Evolutionary conservation across 2,888 invertebrate genomes (phyloP).

Genomic region (Eubasilissa splendida): DNA sequence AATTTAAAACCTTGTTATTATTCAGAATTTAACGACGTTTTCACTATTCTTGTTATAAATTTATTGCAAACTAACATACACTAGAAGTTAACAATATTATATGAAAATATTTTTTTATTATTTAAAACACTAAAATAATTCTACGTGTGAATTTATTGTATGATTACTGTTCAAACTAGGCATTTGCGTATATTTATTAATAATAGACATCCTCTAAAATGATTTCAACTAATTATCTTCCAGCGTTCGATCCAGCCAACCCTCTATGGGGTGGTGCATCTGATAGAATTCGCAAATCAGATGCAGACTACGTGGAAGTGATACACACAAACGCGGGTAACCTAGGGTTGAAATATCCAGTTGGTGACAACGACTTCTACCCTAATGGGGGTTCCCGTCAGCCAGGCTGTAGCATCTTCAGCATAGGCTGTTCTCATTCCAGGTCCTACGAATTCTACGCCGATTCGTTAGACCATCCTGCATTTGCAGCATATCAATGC

Average conservation of each 20-base stretch:
- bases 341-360: background rate
- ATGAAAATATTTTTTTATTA: too few species aligned
- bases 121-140: too few species aligned
- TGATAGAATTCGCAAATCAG: slow-evolving; percentile 7
- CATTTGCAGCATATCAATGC: slow-evolving; percentile 47
- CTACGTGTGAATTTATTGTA: too few species aligned
- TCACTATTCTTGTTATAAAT: too few species aligned
- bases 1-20: too few species aligned
- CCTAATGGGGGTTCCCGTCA: slow-evolving; percentile 52
- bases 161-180: too few species aligned
- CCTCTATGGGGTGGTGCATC: slow-evolving; percentile 14
- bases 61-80: too few species aligned
- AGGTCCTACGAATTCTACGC: slow-evolving; percentile 47
- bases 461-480: slow-evolving; percentile 44
- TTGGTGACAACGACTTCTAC: slow-evolving; percentile 54
- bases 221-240: background rate
- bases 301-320: slow-evolving; percentile 23
- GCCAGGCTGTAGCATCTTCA: slow-evolving; percentile 48
- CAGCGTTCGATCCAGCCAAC: slow-evolving; percentile 26
- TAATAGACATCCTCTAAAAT: background rate
- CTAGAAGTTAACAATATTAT: too few species aligned
- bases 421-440: slow-evolving; percentile 48
- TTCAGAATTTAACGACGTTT: too few species aligned
- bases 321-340: slow-evolving; percentile 29
- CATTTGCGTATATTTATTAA: background rate